phyloP scores from a whole-genome alignment of 1,140 invertebrate genomes.

The Euura saliciscinereae region DNA sequence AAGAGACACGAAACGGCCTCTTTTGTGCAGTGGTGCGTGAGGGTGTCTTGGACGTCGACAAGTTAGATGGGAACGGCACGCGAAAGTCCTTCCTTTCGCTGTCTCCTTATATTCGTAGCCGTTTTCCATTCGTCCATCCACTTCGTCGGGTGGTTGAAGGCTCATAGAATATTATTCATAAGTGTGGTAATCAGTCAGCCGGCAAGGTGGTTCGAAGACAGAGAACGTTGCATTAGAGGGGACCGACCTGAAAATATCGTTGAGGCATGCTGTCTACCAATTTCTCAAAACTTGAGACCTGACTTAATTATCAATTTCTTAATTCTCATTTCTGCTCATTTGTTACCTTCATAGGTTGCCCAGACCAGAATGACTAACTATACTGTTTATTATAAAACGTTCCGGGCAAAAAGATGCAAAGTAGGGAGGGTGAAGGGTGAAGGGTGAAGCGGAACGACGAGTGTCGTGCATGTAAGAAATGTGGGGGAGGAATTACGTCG shows the following conservation, averaged over 20 bases:
- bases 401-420: not conserved
- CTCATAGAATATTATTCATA: not conserved
- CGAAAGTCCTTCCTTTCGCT: not conserved
- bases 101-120: not conserved
- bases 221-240: not conserved
- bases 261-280: not conserved
- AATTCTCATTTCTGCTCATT: not conserved
- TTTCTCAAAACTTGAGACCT: not conserved
- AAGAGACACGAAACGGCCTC: not conserved
- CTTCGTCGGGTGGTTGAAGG: not conserved
- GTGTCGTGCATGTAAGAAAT: not conserved
- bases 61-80: conserved; percentile 1
- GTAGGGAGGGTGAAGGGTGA: not conserved
- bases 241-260: not conserved
- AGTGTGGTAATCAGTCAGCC: not conserved
- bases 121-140: not conserved
- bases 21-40: conserved; percentile 1
- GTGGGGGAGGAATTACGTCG: too few species aligned
- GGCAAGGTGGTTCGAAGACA: not conserved
- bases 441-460: not conserved
- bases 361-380: not conserved
- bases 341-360: not conserved
- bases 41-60: not conserved
- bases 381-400: not conserved
- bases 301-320: not conserved